Base-by-base conservation (phyloP, 1,140 invertebrate species). In the Periplaneta americana region DNA sequence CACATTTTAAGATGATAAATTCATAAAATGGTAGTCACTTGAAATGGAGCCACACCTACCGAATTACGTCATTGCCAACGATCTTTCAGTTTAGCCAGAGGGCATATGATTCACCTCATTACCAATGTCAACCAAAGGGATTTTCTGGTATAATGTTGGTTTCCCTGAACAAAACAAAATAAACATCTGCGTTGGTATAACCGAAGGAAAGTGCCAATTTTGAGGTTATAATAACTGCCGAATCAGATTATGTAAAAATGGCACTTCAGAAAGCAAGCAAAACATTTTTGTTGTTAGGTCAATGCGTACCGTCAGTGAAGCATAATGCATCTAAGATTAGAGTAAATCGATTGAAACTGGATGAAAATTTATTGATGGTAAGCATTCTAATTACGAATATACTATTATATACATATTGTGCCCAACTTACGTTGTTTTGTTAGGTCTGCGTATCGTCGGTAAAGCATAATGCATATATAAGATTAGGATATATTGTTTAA, bases 311-410 rank as follows among this genome's bases (percentile, higher is more conserved):
- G 32, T 92, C 91, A 80, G 86, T 92, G 5, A 95, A 95, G 88
- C 89, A 92, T 85, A 94, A 95, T 89, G 94, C 94, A 34, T 90
- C 92, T 1, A 95, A 94, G 92, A 93, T 96, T 84, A 90, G 91
- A 84, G 89, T 96, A 39, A 93, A 92, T 84, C 89, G 88, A 83
- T 89, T 95, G 86, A 92, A 94, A 86, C 89, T 95, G 75, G 93
- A 96, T 85, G 85, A 90, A 83, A 90, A 93, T 87, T 85, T 95
- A 82, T 85, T 90, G 75, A 94, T 94, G 93, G 94, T 95, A 89
- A 87, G 87, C n/a, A n/a, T n/a, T n/a, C n/a, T n/a, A n/a, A n/a
- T n/a, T n/a, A n/a, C n/a, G n/a, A n/a, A n/a, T n/a, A n/a, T n/a
- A n/a, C n/a, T n/a, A n/a, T n/a, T n/a, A n/a, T n/a, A n/a, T n/a